Percentiles rank a stretch among this genome's conserved stretches.
Evolutionary conservation across 2,888 invertebrate species (phyloP).

Genomic region (Sarcophaga rosellei): DNA sequence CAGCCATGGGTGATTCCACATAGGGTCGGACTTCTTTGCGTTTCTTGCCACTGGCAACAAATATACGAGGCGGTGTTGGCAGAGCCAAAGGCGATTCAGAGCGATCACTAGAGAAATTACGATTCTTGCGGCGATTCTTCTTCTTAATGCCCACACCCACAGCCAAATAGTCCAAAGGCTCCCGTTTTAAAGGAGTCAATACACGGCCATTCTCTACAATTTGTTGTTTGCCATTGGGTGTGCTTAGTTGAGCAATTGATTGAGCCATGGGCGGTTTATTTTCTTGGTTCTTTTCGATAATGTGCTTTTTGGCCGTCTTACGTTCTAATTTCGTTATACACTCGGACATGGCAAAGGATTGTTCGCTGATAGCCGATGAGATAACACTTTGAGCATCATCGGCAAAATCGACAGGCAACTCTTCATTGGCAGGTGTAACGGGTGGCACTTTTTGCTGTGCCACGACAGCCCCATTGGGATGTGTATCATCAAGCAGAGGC

Average conservation of each 20-base stretch:
- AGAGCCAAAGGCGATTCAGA: conserved; percentile 86
- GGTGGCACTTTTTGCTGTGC: conserved; percentile 84
- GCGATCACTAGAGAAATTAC: conserved; percentile 83
- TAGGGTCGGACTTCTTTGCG: conserved; percentile 84
- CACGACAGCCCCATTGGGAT: conserved; percentile 73
- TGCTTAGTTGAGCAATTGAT: conserved; percentile 69
- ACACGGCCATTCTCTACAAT: conserved; percentile 81
- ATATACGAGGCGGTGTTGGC: conserved; percentile 86
- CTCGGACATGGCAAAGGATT: conserved; percentile 87
- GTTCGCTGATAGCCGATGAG: conserved; percentile 89
- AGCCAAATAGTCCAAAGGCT: conserved; percentile 88
- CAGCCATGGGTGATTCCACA: conserved; percentile 76
- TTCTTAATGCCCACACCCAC: conserved; percentile 86
- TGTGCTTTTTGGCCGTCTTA: conserved; percentile 81
- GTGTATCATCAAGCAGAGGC: conserved; percentile 86
- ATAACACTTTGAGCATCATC: conserved; percentile 88
- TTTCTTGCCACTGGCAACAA: conserved; percentile 83
- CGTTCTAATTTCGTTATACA: conserved; percentile 84
- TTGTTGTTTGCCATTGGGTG: conserved; percentile 71
- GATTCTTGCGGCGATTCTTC: conserved; percentile 86
- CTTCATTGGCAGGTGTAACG: conserved; percentile 86
- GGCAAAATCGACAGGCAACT: conserved; percentile 83
- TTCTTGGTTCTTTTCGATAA: conserved; percentile 79
- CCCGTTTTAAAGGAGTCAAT: conserved; percentile 86
- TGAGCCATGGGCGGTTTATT: conserved; percentile 75